Evolutionary conservation across 2,113 vertebrate species (phyloP).

Genomic region (Trichomycterus rosablanca): DNA sequence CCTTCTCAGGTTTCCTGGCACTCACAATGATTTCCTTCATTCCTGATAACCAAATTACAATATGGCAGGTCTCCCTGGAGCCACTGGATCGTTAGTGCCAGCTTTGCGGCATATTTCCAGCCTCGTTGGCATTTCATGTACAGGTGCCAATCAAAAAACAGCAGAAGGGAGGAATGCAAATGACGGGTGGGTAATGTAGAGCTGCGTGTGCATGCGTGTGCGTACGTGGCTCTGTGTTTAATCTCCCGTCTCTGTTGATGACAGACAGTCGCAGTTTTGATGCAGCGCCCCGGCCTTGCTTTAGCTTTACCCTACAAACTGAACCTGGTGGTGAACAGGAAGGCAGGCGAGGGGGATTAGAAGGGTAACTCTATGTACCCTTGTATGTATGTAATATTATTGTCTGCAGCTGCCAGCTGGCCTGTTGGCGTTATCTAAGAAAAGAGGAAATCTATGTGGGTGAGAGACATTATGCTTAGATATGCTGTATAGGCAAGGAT

Average conservation of each 20-base stretch:
- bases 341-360: conserved; percentile 59
- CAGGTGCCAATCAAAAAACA: conserved; percentile 96
- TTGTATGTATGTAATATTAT: too few species aligned
- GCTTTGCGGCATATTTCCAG: conserved; percentile 99
- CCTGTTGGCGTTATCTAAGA: too few species aligned
- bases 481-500: too few species aligned
- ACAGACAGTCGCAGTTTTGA: conserved; percentile 82
- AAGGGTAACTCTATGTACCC: too few species aligned
- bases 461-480: too few species aligned
- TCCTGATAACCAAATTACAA: conserved; percentile 99
- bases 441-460: too few species aligned
- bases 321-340: conserved; percentile 42
- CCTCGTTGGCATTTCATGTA: conserved; percentile 99
- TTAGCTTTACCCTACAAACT: conserved; percentile 52
- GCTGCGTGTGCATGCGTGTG: conserved; percentile 59
- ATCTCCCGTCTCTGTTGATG: conserved; percentile 81
- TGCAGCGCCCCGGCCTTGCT: conserved; percentile 50
- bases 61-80: conserved; percentile 99
- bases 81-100: conserved; percentile 96
- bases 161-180: conserved; percentile 83
- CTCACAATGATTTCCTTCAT: conserved; percentile 99
- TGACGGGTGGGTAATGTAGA: conserved; percentile 81
- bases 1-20: conserved; percentile 98
- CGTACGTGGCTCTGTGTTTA: conserved; percentile 58
- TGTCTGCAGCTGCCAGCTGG: too few species aligned